These are phyloP conservation scores for Argya squamiceps DNA, from an alignment of 2,797 vertebrate genomes.

Conservation along the genomic window DNA sequence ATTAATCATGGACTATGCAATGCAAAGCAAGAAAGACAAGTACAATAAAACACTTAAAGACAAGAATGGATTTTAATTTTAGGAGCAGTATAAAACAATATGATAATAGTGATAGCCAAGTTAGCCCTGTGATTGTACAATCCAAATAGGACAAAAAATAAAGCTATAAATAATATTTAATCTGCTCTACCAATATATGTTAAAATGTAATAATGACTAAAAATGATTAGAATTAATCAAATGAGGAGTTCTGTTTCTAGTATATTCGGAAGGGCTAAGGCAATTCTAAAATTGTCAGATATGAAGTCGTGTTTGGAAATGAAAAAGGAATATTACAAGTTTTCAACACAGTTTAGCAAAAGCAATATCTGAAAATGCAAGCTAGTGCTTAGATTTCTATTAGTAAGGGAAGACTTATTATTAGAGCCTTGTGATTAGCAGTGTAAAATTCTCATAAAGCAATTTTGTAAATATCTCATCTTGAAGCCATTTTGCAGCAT, in stretches of 20 bases:
- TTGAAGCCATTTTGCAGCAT: conserved; percentile 37
- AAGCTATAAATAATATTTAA: conserved; percentile 77
- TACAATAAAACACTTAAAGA: conserved; percentile 70
- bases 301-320: conserved; percentile 28
- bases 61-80: conserved; percentile 76
- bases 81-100: conserved; percentile 71
- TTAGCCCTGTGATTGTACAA: conserved; percentile 52
- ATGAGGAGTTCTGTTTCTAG: conserved; percentile 7
- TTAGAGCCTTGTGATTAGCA: conserved; percentile 70
- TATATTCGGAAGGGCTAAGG: conserved; percentile 40
- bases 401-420: conserved; percentile 68
- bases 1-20: conserved; percentile 63
- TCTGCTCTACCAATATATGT: conserved; percentile 51
- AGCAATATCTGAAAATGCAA: conserved; percentile 27
- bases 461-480: conserved; percentile 66
- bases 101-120: conserved; percentile 67
- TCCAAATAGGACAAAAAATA: conserved; percentile 74
- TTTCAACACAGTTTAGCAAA: conserved; percentile 46
- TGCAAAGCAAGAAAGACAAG: conserved; percentile 64
- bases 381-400: conserved; percentile 62
- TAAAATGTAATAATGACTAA: conserved; percentile 72
- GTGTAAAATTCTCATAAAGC: conserved; percentile 56
- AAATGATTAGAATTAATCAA: conserved; percentile 71
- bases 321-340: conserved; percentile 47
- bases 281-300: conserved; percentile 22